Percentiles rank a stretch among this genome's conserved stretches.
Evolutionary conservation across 2,113 vertebrate species (phyloP).

Genomic region (Macquaria australasica): DNA sequence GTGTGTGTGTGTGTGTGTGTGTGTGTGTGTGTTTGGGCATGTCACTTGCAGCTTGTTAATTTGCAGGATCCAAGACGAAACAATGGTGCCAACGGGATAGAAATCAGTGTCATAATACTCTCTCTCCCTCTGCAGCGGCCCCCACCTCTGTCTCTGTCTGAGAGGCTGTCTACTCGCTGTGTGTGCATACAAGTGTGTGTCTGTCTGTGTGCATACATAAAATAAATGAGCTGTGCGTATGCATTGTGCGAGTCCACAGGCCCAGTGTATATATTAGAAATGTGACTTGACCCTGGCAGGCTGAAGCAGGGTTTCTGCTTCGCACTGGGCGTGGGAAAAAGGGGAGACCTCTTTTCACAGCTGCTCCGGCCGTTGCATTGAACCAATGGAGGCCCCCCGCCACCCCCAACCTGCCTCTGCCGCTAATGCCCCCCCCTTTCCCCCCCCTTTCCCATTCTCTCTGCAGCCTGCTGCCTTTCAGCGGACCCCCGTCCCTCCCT

Average conservation of each 20-base stretch:
- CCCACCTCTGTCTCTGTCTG: conserved; percentile 69
- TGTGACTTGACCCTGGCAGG: conserved; percentile 91
- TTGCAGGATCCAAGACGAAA: conserved; percentile 70
- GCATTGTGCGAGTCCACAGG: conserved; percentile 86
- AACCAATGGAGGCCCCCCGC: conserved; percentile 86
- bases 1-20: conserved; percentile 34
- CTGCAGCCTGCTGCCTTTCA: conserved; percentile 78
- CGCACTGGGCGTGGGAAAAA: conserved; percentile 94
- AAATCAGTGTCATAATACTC: conserved; percentile 83
- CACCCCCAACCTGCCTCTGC: conserved; percentile 57
- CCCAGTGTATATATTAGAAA: conserved; percentile 88
- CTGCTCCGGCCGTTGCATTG: conserved; percentile 90
- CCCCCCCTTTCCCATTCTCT: conserved; percentile 76
- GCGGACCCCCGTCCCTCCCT: conserved; percentile 67
- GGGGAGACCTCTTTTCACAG: conserved; percentile 94
- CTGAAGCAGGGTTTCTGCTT: conserved; percentile 84
- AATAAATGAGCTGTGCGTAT: conserved; percentile 86
- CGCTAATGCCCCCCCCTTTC: conserved; percentile 61
- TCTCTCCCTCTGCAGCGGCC: conserved; percentile 28
- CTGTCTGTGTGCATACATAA: conserved; percentile 85
- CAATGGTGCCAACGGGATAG: conserved; percentile 77
- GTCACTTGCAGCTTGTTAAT: conserved; percentile 73
- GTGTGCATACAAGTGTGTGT: conserved; percentile 65
- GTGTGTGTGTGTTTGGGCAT: conserved; percentile 13
- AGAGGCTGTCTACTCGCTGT: conserved; percentile 66